Percentiles rank a stretch among this genome's conserved stretches.
These are phyloP conservation scores for Drosophila tristis DNA, from an alignment of 1,140 invertebrate species.

Conservation along the genomic window DNA sequence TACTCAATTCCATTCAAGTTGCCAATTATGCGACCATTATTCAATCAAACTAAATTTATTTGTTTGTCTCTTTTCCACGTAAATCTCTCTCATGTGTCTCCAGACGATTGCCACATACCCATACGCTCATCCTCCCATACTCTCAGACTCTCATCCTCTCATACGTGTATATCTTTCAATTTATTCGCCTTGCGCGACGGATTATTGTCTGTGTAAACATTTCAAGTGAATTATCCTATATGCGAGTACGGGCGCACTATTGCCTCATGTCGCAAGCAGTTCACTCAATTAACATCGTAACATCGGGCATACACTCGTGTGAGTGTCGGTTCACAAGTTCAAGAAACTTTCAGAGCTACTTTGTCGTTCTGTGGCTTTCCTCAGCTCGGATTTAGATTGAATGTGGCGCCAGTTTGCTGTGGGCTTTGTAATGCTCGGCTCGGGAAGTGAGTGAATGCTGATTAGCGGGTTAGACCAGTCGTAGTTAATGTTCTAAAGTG, in stretches of 20 bases:
- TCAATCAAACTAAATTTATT: constrained; percentile 84
- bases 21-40: constrained; percentile 84
- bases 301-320: background rate
- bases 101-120: constrained; percentile 23
- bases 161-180: constrained; percentile 53
- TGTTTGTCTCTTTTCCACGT: constrained; percentile 83
- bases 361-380: constrained; percentile 12
- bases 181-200: constrained; percentile 75
- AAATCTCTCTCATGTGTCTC: constrained; percentile 47
- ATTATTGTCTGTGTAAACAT: constrained; percentile 74
- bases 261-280: constrained; percentile 69
- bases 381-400: constrained; percentile 54
- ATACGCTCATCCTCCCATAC: no score
- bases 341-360: constrained; percentile 62
- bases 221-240: constrained; percentile 67
- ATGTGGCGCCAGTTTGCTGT: constrained; percentile 55
- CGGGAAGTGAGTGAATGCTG: background rate
- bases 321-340: constrained; percentile 46
- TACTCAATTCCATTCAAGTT: constrained; percentile 84
- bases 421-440: constrained; percentile 21
- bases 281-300: constrained; percentile 58
- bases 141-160: no score
- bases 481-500: background rate
- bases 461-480: constrained; percentile 28
- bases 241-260: constrained; percentile 1